Conservation (phyloP, 2,113 vertebrate genomes). For the Dolichallabes microphthalmus region DNA sequence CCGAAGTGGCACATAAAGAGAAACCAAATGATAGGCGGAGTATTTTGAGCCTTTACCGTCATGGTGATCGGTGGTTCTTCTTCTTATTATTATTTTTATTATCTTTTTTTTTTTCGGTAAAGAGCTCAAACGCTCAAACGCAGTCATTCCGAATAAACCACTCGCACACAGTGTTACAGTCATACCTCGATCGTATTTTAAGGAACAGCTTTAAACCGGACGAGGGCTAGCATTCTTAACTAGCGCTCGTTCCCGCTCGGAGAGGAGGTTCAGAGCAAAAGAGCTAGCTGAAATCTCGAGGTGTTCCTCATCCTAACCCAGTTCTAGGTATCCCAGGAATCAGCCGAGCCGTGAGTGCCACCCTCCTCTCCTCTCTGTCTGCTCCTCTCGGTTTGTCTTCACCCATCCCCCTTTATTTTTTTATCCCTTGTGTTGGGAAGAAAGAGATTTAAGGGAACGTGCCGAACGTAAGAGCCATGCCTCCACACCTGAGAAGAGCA, state of each 20-base stretch:
- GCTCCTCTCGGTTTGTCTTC: conserved; percentile 31
- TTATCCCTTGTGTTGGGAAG: background rate
- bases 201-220: conserved; percentile 70
- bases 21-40: conserved; percentile 69
- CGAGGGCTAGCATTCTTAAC: conserved; percentile 40
- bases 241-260: conserved; percentile 58
- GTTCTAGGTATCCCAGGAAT: background rate
- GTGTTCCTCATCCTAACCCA: conserved; percentile 28
- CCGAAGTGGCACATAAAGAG: conserved; percentile 63
- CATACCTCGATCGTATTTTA: conserved; percentile 71
- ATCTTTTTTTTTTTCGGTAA: conserved; percentile 21
- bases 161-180: conserved; percentile 60
- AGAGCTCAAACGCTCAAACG: conserved; percentile 49
- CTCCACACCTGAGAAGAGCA: conserved; percentile 22
- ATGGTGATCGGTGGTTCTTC: conserved; percentile 41
- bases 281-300: conserved; percentile 30
- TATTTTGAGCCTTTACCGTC: conserved; percentile 61
- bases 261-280: conserved; percentile 22
- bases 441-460: conserved; percentile 35
- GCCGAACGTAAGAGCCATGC: conserved; percentile 11
- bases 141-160: conserved; percentile 59
- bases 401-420: too few relatives aligned
- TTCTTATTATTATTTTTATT: background rate
- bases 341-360: conserved; percentile 28
- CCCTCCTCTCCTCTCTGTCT: conserved; percentile 25